Conservation (phyloP, 2,797 vertebrate species). For the Acanthis flammea region DNA sequence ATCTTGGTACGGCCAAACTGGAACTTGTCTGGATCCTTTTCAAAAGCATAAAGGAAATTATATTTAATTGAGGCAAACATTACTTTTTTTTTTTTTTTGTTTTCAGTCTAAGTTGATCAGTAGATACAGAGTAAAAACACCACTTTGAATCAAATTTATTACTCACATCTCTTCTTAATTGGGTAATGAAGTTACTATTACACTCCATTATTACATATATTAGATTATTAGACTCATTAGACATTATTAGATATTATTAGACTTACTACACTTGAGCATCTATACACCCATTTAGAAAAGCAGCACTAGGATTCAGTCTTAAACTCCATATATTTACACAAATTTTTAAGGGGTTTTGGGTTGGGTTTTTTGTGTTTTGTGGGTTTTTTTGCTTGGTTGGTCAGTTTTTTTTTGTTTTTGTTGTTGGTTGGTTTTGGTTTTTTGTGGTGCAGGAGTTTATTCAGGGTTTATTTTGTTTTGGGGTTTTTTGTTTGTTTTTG, state of each 20-base stretch:
- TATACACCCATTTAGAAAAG: background rate
- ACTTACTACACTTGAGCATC: background rate
- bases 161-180: background rate
- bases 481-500: too few relatives aligned
- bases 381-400: rapidly evolving
- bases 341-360: background rate
- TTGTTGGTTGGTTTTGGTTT: too few relatives aligned
- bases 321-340: background rate
- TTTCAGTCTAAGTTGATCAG: background rate
- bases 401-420: background rate
- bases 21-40: slow-evolving; percentile 93
- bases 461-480: too few relatives aligned
- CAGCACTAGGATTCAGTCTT: background rate
- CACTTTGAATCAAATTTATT: background rate
- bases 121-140: background rate
- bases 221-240: background rate
- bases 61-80: background rate
- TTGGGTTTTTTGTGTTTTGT: background rate
- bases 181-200: background rate
- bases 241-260: background rate
- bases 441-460: too few relatives aligned
- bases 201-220: background rate
- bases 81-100: background rate
- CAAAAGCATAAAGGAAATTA: slow-evolving; percentile 20
- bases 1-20: slow-evolving; percentile 96